These are phyloP conservation scores for Phocoena sinus DNA, from an alignment of 2,113 vertebrate species.

Conservation along the genomic window DNA sequence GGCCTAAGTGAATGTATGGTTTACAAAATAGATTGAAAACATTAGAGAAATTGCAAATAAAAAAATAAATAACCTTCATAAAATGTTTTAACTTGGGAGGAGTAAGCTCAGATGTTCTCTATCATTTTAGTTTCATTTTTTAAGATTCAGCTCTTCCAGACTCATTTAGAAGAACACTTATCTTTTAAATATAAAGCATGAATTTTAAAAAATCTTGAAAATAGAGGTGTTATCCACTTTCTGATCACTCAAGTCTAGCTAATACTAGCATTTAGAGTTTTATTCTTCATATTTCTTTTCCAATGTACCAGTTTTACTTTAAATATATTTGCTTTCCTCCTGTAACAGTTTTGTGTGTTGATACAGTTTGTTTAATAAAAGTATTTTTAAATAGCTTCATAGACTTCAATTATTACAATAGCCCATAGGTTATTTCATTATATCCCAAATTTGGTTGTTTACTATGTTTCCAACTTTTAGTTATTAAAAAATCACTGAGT, in stretches of 20 bases:
- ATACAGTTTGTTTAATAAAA: background rate
- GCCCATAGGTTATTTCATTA: background rate
- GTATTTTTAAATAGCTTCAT: background rate
- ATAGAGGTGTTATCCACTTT: background rate
- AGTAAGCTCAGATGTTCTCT: background rate
- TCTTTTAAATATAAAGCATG: background rate
- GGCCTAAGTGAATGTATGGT: background rate
- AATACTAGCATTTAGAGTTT: background rate
- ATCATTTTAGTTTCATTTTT: background rate
- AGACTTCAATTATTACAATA: constrained; percentile 5
- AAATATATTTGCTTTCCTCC: background rate
- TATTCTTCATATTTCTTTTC: background rate
- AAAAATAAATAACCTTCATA: background rate
- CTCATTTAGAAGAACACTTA: background rate
- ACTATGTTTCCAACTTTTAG: background rate
- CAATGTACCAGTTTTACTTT: background rate
- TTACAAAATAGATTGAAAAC: background rate
- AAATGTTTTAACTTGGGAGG: background rate
- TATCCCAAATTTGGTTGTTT: background rate
- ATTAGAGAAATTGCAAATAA: background rate
- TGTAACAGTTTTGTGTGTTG: background rate
- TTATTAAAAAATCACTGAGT: background rate
- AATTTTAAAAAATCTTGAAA: background rate
- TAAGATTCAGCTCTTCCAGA: background rate
- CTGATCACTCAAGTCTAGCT: background rate